phyloP scores from a whole-genome alignment of 2,888 invertebrate genomes.

The Lacanobia oleracea region DNA sequence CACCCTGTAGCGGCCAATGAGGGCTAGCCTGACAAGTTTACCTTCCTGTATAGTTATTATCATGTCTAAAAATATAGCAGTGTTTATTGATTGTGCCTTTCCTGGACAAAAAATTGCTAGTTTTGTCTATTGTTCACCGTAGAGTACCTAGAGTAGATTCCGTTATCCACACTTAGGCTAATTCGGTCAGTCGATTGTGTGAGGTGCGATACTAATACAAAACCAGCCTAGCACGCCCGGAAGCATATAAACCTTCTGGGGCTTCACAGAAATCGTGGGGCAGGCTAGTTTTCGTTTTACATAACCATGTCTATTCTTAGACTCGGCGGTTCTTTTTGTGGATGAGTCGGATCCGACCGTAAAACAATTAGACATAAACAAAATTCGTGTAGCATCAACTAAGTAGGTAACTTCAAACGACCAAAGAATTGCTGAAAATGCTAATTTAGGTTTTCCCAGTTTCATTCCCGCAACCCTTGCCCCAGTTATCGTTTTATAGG shows the following conservation, averaged over 20 bases:
- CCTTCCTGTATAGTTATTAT: background rate
- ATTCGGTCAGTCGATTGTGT: too few relatives aligned
- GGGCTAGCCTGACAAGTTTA: background rate
- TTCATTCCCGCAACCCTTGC: background rate
- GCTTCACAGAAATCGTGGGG: too few relatives aligned
- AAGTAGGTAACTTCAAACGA: background rate
- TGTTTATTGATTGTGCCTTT: too few relatives aligned
- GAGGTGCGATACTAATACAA: too few relatives aligned
- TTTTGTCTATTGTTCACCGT: too few relatives aligned
- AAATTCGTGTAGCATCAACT: too few relatives aligned
- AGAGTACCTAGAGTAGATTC: too few relatives aligned
- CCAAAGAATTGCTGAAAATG: background rate
- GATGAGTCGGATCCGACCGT: background rate
- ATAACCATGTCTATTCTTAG: background rate
- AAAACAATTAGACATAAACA: background rate
- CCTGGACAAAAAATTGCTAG: too few relatives aligned
- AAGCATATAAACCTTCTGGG: too few relatives aligned
- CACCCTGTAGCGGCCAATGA: constrained; percentile 1
- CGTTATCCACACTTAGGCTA: too few relatives aligned
- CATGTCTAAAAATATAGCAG: too few relatives aligned
- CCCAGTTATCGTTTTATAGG: background rate
- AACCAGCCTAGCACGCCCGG: too few relatives aligned
- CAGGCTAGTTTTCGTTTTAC: background rate
- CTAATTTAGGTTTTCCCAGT: background rate
- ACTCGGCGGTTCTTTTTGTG: background rate